Percentiles rank a stretch among this genome's conserved stretches.
These are phyloP conservation scores for Channallabes apus DNA, from an alignment of 2,797 vertebrate species.

Conservation along the genomic window DNA sequence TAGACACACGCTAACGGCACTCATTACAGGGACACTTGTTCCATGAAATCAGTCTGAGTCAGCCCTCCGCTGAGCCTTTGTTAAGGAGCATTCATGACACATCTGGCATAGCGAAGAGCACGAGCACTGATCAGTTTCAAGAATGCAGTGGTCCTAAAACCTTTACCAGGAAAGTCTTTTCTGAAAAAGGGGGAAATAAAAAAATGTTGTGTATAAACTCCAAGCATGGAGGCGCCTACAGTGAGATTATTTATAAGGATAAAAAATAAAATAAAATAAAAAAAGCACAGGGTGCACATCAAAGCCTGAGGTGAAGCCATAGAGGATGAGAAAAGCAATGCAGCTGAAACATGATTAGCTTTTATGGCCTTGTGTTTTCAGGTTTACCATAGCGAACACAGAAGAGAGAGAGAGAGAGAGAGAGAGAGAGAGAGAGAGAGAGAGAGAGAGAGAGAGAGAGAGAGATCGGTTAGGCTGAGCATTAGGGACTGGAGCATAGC, in stretches of 20 bases:
- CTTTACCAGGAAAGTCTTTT: conserved; percentile 39
- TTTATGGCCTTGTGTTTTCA: conserved; percentile 14
- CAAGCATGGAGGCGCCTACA: not conserved
- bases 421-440: not conserved
- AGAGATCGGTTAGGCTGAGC: too few relatives aligned
- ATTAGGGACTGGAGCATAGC: too few relatives aligned
- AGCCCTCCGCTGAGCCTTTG: conserved; percentile 53
- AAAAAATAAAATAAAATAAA: not conserved
- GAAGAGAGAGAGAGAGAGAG: not conserved
- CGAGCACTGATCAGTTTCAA: conserved; percentile 40
- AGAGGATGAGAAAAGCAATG: conserved; percentile 1
- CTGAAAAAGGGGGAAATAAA: not conserved
- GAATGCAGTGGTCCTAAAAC: conserved; percentile 42
- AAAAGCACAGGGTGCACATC: not conserved
- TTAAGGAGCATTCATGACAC: conserved; percentile 54
- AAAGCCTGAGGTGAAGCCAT: not conserved
- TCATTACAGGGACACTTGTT: conserved; percentile 56
- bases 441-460: too few relatives aligned
- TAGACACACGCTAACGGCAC: conserved; percentile 32
- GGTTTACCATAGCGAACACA: conserved; percentile 12
- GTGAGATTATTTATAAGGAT: not conserved
- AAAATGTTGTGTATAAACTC: not conserved
- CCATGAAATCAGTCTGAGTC: conserved; percentile 55
- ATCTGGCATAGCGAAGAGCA: conserved; percentile 45
- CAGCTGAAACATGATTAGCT: conserved; percentile 19